Percentiles rank a stretch among this genome's conserved stretches.
Conservation (phyloP, 2,113 vertebrate genomes). For the Phalacrocorax aristotelis region DNA sequence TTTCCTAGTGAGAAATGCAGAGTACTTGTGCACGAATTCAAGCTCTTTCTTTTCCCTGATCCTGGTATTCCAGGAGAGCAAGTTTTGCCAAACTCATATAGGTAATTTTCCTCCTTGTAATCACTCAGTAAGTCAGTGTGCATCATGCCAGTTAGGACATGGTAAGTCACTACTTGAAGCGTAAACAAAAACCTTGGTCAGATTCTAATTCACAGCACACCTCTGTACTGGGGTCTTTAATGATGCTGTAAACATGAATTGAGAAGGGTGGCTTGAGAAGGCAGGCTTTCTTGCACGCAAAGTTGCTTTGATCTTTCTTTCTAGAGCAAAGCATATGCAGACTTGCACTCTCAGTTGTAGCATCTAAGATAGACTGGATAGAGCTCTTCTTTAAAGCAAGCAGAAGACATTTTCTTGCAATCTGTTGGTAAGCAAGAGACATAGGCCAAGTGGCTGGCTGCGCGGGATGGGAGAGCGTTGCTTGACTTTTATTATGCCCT, state of each 20-base stretch:
- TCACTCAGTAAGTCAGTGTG: conserved; percentile 2
- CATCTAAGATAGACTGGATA: background rate
- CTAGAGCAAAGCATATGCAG: background rate
- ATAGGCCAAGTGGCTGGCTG: background rate
- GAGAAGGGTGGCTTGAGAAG: conserved; percentile 37
- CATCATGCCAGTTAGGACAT: conserved; percentile 20
- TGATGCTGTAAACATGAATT: conserved; percentile 64
- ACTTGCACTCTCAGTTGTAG: background rate
- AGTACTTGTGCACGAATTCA: background rate
- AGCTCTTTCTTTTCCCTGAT: background rate
- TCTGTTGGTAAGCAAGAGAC: background rate
- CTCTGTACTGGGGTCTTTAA: conserved; percentile 31
- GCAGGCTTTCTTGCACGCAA: background rate
- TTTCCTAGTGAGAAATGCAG: background rate
- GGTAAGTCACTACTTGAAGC: conserved; percentile 16
- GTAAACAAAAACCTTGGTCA: conserved; percentile 31
- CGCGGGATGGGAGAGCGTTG: background rate
- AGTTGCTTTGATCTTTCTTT: conserved; percentile 22
- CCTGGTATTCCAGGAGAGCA: background rate
- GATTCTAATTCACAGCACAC: conserved; percentile 45
- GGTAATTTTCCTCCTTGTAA: conserved; percentile 27
- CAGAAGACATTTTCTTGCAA: background rate
- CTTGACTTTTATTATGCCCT: conserved; percentile 39
- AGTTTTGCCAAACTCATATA: background rate
- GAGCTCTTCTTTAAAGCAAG: conserved; percentile 23